Base-by-base conservation (phyloP, 92 coral and sea anemone species). In the Palythoa grandis region DNA sequence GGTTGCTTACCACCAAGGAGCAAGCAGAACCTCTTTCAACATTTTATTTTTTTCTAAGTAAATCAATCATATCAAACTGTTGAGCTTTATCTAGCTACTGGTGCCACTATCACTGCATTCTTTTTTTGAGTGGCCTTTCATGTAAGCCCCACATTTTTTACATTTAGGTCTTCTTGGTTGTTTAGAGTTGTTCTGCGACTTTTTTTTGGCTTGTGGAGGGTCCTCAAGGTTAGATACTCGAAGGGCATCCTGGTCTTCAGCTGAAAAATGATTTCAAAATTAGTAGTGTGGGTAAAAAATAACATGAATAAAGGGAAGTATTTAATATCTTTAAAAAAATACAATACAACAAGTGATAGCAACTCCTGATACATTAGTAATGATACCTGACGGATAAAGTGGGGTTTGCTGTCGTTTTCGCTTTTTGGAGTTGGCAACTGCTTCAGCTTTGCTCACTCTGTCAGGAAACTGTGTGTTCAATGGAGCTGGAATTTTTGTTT, bases 401-500 rank as follows among this genome's bases (percentile, higher is more conserved):
- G n/a, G 53, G 47, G 58, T 48, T 48, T n/a, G 24, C 19, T 74
- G 78, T 19, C 47, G 83, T 78, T 57, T 78, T 63, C 83, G 11
- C 70, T 82, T 52, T 11, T 19, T 82, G 82, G 77, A 74, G 24
- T 84, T 74, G 20, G 50, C 71, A 16, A 84, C 75, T 25, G 82
- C 82, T 17, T 84, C 88, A 1, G 15, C 68, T 54, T 52, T 70
- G 20, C 66, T 24, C 47, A 7, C 17, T 60, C 82, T 50, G 17
- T 84, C 85, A 16, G 88, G 88, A 53, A 84, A 84, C 14, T 66
- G 16, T 23, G 85, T 52, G 58, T 84, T 70, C 19, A 79, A 22
- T 23, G 90, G 90, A 35, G 73, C 57, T 2, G 90, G 87, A 3
- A 67, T 38, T 40, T 68, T 87, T n/a, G 68, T 72, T 70, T 78